Evolutionary conservation across 2,113 vertebrate species (phyloP).

Genomic region (Menidia beryllina): DNA sequence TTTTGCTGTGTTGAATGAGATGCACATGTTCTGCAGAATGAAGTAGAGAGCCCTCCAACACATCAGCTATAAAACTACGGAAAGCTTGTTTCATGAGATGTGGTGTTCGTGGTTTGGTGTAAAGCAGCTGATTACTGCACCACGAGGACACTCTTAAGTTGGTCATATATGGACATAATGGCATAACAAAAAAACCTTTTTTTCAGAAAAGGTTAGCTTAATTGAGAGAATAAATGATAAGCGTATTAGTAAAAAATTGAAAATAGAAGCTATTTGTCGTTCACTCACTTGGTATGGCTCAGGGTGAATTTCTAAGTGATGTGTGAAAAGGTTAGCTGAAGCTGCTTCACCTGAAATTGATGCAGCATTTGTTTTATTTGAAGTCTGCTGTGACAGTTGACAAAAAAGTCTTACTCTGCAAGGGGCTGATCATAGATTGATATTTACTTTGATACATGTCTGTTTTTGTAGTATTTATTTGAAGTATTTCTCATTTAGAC

Average conservation of each 20-base stretch:
- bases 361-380: too few relatives aligned
- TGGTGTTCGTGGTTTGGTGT: not conserved
- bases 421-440: not conserved
- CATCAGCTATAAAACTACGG: constrained; percentile 2
- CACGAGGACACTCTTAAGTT: constrained; percentile 1
- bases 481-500: too few relatives aligned
- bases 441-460: too few relatives aligned
- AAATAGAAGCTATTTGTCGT: not conserved
- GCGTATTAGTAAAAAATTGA: not conserved
- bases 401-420: too few relatives aligned
- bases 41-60: not conserved
- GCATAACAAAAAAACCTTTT: not conserved
- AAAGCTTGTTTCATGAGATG: not conserved
- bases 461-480: too few relatives aligned
- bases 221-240: not conserved
- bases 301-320: too few relatives aligned
- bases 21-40: not conserved
- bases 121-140: not conserved
- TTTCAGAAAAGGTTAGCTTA: not conserved
- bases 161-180: not conserved
- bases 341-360: too few relatives aligned
- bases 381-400: too few relatives aligned
- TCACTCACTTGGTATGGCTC: too few relatives aligned
- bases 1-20: constrained; percentile 23
- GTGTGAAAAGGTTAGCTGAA: too few relatives aligned